A percentile compares a stretch with the other conserved stretches of the same genome.
Conservation (phyloP, 2,888 invertebrate species). For the Helicoverpa assulta region DNA sequence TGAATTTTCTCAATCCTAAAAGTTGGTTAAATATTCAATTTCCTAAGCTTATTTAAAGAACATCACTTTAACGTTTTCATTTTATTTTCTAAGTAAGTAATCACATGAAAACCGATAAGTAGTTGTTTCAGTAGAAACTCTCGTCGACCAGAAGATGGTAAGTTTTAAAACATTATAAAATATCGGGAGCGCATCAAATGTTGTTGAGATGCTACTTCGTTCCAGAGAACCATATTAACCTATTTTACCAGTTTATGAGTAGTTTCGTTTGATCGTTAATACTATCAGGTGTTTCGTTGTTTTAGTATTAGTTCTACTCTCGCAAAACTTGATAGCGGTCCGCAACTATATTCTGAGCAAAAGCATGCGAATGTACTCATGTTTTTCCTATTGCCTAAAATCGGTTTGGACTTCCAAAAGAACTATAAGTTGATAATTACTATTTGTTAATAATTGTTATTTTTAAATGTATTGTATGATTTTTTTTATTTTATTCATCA, state of each 20-base stretch:
- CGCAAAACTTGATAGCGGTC: too few species aligned
- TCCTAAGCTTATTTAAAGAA: neutral
- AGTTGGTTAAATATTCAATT: neutral
- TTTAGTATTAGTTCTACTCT: too few species aligned
- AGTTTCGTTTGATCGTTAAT: conserved; percentile 28
- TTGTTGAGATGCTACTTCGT: conserved; percentile 31
- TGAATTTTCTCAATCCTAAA: neutral
- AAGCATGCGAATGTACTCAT: too few species aligned
- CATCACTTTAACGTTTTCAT: neutral
- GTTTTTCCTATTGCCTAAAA: too few species aligned
- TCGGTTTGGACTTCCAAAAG: too few species aligned
- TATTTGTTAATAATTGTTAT: too few species aligned
- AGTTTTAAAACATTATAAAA: conserved; percentile 37
- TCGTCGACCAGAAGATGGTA: conserved; percentile 13
- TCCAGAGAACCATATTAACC: conserved; percentile 34
- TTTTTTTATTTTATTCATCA: too few species aligned
- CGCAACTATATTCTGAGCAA: too few species aligned
- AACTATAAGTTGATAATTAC: too few species aligned
- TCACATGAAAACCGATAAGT: conserved; percentile 19
- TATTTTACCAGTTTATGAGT: conserved; percentile 41
- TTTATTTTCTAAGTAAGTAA: conserved; percentile 17
- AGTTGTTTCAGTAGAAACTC: conserved; percentile 6
- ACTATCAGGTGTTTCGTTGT: conserved; percentile 15
- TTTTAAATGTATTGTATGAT: too few species aligned
- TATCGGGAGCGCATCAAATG: conserved; percentile 50